Evolutionary conservation across 2,797 vertebrate genomes (phyloP).

Genomic region (Perodicticus potto): DNA sequence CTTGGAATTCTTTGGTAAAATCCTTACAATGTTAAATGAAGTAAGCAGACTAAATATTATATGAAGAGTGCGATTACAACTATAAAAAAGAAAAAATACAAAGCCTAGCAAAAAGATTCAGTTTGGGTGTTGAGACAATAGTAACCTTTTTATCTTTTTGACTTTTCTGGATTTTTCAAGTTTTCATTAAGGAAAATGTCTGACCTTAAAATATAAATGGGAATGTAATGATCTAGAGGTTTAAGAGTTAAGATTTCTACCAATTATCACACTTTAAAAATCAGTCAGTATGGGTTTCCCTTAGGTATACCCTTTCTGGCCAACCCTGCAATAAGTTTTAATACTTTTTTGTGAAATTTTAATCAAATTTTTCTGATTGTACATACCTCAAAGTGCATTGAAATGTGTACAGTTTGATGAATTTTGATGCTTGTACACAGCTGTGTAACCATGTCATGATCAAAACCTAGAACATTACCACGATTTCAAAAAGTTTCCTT

Average conservation of each 20-base stretch:
- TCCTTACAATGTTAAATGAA: conserved; percentile 43
- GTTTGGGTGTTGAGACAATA: neutral
- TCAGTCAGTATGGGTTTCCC: neutral
- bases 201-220: conserved; percentile 58
- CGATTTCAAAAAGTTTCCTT: neutral
- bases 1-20: conserved; percentile 40
- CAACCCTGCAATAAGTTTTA: neutral
- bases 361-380: neutral
- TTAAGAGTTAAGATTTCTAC: conserved; percentile 31
- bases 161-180: conserved; percentile 53
- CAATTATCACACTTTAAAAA: conserved; percentile 41
- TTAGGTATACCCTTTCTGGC: neutral
- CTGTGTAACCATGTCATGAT: neutral
- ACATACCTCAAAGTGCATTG: neutral
- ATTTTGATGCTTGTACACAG: neutral
- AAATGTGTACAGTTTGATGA: neutral
- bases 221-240: conserved; percentile 8
- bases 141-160: neutral
- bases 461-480: neutral
- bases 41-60: conserved; percentile 10
- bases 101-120: neutral
- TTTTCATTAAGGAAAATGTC: conserved; percentile 17
- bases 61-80: neutral
- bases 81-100: conserved; percentile 11
- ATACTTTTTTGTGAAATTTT: neutral